Percentiles rank a stretch among this genome's conserved stretches.
Evolutionary conservation across 1,140 invertebrate species (phyloP).

Genomic region (Pissodes strobi): DNA sequence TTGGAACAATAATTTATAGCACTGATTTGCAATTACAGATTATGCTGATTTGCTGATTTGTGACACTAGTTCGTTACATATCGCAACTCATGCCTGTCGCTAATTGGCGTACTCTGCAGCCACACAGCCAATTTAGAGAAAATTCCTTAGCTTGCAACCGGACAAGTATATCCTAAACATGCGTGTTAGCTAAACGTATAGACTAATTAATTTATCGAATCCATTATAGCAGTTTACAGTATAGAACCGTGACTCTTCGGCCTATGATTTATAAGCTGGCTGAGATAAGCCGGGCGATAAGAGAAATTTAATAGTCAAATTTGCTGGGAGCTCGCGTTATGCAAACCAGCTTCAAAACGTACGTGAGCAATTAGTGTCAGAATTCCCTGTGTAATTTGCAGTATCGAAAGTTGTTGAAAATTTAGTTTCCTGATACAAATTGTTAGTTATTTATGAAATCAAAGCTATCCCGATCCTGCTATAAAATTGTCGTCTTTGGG

Average conservation of each 20-base stretch:
- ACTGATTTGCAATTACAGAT: no score
- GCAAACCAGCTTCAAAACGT: conserved; percentile 27
- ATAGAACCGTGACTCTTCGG: conserved; percentile 34
- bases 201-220: conserved; percentile 34
- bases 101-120: no score
- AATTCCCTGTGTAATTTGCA: conserved; percentile 27
- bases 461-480: background rate
- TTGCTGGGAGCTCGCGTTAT: conserved; percentile 28
- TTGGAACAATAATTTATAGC: no score
- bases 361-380: conserved; percentile 37
- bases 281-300: conserved; percentile 34
- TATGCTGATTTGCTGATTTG: no score
- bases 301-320: conserved; percentile 40
- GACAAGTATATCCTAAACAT: conserved; percentile 8
- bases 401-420: conserved; percentile 35
- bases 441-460: conserved; percentile 16
- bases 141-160: background rate
- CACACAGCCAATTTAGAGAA: no score
- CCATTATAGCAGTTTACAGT: conserved; percentile 31
- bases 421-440: conserved; percentile 24
- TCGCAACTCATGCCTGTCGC: no score
- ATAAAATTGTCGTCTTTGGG: background rate
- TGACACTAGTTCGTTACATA: no score
- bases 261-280: conserved; percentile 36
- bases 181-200: conserved; percentile 11